Evolutionary conservation across 2,797 vertebrate genomes (phyloP).

Genomic region (Megalops cyprinoides): DNA sequence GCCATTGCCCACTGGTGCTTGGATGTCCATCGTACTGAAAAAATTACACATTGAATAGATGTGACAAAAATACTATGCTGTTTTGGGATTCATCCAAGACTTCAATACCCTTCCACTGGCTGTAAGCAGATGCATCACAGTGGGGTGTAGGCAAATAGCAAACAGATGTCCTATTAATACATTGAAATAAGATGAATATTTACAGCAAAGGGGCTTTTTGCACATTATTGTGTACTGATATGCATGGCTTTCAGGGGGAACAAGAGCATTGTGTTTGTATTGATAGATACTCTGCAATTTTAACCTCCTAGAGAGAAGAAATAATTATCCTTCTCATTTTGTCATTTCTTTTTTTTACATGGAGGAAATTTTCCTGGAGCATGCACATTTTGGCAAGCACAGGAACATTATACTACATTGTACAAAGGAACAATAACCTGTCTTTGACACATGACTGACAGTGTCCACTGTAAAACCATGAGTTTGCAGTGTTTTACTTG

Average conservation of each 20-base stretch:
- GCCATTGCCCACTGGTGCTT: not conserved
- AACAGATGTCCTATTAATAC: conserved; percentile 26
- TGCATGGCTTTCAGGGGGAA: not conserved
- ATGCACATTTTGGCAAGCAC: not conserved
- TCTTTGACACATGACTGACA: not conserved
- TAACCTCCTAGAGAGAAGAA: no score
- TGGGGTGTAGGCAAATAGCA: conserved; percentile 16
- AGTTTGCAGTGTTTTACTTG: not conserved
- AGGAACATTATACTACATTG: not conserved
- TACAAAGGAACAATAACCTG: no score
- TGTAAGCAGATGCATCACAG: not conserved
- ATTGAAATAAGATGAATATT: conserved; percentile 18
- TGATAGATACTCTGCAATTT: not conserved
- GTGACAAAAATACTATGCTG: not conserved
- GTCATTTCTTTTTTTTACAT: no score
- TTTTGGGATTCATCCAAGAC: not conserved
- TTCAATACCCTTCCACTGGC: not conserved
- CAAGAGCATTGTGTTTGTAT: not conserved
- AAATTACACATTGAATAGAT: not conserved
- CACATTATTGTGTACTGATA: not conserved
- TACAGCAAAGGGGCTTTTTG: not conserved
- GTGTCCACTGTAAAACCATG: no score
- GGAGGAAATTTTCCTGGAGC: no score
- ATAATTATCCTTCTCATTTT: no score
- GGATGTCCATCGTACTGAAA: not conserved